Conservation (phyloP, 2,113 vertebrate species). For the Marmota flaviventris region DNA sequence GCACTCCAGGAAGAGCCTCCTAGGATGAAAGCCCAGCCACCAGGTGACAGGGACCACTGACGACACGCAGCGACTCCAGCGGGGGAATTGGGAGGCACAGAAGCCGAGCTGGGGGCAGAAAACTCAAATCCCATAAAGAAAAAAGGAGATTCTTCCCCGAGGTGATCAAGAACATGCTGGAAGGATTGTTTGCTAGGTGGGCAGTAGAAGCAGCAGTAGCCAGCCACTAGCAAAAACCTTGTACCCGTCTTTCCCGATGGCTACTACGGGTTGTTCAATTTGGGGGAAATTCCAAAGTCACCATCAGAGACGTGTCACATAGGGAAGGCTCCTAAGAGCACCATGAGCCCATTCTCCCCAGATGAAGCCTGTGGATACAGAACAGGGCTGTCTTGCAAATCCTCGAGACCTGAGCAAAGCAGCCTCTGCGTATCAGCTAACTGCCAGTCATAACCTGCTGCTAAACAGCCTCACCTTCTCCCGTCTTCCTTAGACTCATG, state of each 20-base stretch:
- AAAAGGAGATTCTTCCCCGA: neutral
- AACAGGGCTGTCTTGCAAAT: neutral
- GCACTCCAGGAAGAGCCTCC: neutral
- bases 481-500: neutral
- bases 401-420: neutral
- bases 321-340: neutral
- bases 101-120: neutral
- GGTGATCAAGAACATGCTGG: neutral
- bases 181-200: neutral
- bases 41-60: neutral
- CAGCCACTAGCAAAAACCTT: neutral
- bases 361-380: neutral
- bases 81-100: neutral
- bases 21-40: neutral
- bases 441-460: neutral
- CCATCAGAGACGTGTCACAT: neutral
- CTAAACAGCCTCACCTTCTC: neutral
- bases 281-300: neutral
- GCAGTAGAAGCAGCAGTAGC: neutral
- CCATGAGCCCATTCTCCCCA: neutral
- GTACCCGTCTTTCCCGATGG: neutral
- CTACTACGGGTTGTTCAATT: neutral
- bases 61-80: neutral
- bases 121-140: neutral
- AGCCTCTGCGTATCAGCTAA: neutral